These are phyloP conservation scores for Pagrus major DNA, from an alignment of 2,113 vertebrate species.

Conservation along the genomic window DNA sequence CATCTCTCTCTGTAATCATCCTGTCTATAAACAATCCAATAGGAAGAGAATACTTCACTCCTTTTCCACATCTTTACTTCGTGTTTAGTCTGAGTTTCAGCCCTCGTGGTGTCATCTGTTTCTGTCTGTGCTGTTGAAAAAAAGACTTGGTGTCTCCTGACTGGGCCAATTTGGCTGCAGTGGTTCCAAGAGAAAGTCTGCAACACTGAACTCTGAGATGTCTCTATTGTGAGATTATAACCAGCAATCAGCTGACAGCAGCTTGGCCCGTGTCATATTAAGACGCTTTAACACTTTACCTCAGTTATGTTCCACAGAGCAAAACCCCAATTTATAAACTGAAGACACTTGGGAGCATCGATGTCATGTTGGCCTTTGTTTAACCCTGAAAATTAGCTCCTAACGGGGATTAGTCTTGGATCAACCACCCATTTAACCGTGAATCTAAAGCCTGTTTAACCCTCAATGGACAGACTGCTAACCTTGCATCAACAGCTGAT, in stretches of 20 bases:
- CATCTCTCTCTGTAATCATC: background rate
- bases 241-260: background rate
- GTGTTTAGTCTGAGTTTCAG: conserved; percentile 22
- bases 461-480: background rate
- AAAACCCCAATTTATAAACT: background rate
- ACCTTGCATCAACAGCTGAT: background rate
- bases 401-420: background rate
- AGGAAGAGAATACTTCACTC: background rate
- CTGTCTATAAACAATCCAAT: background rate
- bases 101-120: background rate
- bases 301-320: background rate
- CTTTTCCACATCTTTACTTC: background rate
- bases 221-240: background rate
- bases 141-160: background rate
- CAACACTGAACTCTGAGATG: background rate
- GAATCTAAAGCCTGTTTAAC: background rate
- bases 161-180: background rate
- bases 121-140: background rate
- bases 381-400: too few relatives aligned
- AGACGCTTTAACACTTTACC: background rate
- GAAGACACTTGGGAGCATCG: background rate
- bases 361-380: background rate
- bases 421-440: background rate
- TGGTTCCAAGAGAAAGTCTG: background rate
- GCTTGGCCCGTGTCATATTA: background rate